Evolutionary conservation across 2,797 vertebrate species (phyloP).

Genomic region (Poecilia picta): DNA sequence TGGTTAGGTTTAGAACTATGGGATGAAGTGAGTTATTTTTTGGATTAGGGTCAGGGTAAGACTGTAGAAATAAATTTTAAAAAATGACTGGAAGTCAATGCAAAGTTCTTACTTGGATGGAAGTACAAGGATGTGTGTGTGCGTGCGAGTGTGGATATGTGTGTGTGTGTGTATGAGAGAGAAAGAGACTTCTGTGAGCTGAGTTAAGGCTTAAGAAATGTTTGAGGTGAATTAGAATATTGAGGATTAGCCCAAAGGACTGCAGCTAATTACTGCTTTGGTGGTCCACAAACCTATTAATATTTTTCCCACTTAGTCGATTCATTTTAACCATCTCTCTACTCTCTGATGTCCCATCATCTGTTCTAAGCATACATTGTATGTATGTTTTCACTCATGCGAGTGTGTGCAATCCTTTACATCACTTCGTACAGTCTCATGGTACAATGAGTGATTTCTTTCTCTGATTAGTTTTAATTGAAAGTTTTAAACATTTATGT

Average conservation of each 20-base stretch:
- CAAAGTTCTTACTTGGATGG: too few relatives aligned
- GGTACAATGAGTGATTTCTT: too few relatives aligned
- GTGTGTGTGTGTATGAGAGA: background rate
- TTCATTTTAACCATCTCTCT: background rate
- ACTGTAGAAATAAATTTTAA: too few relatives aligned
- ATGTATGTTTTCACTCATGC: background rate
- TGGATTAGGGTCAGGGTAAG: too few relatives aligned
- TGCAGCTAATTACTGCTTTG: background rate
- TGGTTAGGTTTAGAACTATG: too few relatives aligned
- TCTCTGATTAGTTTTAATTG: too few relatives aligned
- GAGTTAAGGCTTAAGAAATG: background rate
- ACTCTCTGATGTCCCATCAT: background rate
- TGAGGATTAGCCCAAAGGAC: background rate
- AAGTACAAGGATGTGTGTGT: background rate
- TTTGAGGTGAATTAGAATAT: background rate
- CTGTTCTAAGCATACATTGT: background rate
- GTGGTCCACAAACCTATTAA: background rate
- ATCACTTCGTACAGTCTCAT: too few relatives aligned
- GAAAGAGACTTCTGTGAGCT: background rate
- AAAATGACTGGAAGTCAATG: too few relatives aligned
- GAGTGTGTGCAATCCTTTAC: background rate
- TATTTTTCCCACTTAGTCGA: background rate
- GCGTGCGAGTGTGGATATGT: conserved; percentile 8
- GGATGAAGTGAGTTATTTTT: too few relatives aligned
- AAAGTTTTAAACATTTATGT: too few relatives aligned